Evolutionary conservation across 2,888 invertebrate species (phyloP), one percentile per base, ranked within the genome.

Genomic region (Cosmia pyralina): DNA sequence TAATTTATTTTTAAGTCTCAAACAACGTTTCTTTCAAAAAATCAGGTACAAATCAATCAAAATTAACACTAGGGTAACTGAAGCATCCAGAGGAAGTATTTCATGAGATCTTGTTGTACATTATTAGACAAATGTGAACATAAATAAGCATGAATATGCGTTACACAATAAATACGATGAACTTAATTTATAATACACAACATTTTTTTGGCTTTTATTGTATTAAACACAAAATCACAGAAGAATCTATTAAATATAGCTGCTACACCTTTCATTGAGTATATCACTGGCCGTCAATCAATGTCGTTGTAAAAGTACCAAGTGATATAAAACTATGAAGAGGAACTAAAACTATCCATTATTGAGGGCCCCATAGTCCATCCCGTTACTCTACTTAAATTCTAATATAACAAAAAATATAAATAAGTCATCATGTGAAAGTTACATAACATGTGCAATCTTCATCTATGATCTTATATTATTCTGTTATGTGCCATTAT

Each of bases 31-130:
- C 88, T 89, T 89, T 90, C 77, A 82, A 88, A 93, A 95, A 95
- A 95, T 96, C 96, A 96, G 96, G 96, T 96, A 96, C 96, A 95
- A 96, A 95, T 94, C 90, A 95, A 94, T 92, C 88, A 89, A 94
- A 95, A 94, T 93, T 95, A 95, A 93, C 85, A 92, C 94, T 95
- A 96, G 92, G 96, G 96, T 96, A 96, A 96, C 95, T 94, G 91
- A 94, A 94, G 1, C 89, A 92, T 91, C 90, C 90, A 92, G 89
- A 92, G 94, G 94, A 95, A 95, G 93, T 93, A 89, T 88, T 87
- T 83, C 85, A 89, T 96, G 96, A 96, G 96, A 96, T 96, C 96
- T 90, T 88, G 91, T 91, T 92, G 88, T 90, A 89, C 85, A 89
- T 86, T 87, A 85, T 84, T 85, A 87, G 75, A 86, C 80, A 84